Conservation (phyloP, 2,888 invertebrate species). For the Pandemis cinnamomeana region DNA sequence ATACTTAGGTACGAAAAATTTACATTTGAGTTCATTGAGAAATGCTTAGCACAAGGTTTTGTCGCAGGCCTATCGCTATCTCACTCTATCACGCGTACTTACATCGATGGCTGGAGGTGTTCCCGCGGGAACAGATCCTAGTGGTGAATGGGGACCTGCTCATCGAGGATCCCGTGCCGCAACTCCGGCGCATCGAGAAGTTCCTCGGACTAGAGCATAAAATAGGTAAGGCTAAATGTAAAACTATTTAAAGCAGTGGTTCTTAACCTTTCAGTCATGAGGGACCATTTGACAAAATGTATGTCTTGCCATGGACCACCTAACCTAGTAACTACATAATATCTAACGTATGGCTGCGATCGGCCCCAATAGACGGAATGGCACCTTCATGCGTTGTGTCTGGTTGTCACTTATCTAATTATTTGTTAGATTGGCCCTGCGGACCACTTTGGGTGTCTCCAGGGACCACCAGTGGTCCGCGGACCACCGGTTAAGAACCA, state of each 20-base stretch:
- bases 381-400: too few relatives aligned
- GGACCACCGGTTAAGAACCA: too few relatives aligned
- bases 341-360: too few relatives aligned
- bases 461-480: too few relatives aligned
- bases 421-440: too few relatives aligned
- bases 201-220: conserved; percentile 90
- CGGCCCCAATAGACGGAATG: too few relatives aligned
- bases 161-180: conserved; percentile 95
- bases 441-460: too few relatives aligned
- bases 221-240: conserved; percentile 65
- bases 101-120: conserved; percentile 96
- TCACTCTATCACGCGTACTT: conserved; percentile 97
- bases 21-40: background rate
- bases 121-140: conserved; percentile 95
- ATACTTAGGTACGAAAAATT: background rate
- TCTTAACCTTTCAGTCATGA: too few relatives aligned
- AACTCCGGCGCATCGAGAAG: conserved; percentile 93
- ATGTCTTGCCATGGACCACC: too few relatives aligned
- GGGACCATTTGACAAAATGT: too few relatives aligned
- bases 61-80: conserved; percentile 89
- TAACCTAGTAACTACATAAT: too few relatives aligned
- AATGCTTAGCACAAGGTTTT: conserved; percentile 2
- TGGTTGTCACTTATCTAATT: too few relatives aligned
- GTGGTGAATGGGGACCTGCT: conserved; percentile 97
- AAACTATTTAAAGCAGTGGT: background rate